Percentiles rank a stretch among this genome's conserved stretches.
These are phyloP conservation scores for Rhinolophus ferrumequinum DNA, from an alignment of 2,113 vertebrate species.

Conservation along the genomic window DNA sequence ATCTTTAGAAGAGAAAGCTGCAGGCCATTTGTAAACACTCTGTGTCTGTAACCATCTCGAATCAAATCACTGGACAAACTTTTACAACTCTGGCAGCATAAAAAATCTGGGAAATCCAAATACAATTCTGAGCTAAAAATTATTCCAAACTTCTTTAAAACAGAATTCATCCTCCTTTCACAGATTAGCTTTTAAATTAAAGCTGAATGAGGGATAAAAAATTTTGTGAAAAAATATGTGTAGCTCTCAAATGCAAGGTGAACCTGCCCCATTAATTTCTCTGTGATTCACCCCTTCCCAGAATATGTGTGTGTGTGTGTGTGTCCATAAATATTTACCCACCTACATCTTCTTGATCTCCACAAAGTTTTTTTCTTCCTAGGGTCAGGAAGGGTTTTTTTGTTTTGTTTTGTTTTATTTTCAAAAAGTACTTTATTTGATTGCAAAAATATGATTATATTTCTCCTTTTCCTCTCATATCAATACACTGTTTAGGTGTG, in stretches of 20 bases:
- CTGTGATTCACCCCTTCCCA: neutral
- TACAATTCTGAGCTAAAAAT: constrained; percentile 34
- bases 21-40: neutral
- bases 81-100: neutral
- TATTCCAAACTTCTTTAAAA: neutral
- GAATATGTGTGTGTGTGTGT: neutral
- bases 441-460: neutral
- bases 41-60: neutral
- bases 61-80: constrained; percentile 15
- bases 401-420: neutral
- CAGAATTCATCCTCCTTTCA: neutral
- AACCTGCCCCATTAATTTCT: neutral
- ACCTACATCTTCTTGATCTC: neutral
- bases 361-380: neutral
- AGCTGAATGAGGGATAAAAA: neutral
- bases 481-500: neutral
- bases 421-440: neutral
- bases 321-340: neutral
- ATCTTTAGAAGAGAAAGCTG: neutral
- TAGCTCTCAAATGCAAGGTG: neutral
- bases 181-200: constrained; percentile 39
- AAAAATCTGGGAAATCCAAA: neutral
- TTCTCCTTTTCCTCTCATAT: constrained; percentile 3
- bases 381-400: neutral
- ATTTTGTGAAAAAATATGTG: neutral